Evolutionary conservation across 1,140 invertebrate genomes (phyloP).

Genomic region (Drosophila bifasciata): DNA sequence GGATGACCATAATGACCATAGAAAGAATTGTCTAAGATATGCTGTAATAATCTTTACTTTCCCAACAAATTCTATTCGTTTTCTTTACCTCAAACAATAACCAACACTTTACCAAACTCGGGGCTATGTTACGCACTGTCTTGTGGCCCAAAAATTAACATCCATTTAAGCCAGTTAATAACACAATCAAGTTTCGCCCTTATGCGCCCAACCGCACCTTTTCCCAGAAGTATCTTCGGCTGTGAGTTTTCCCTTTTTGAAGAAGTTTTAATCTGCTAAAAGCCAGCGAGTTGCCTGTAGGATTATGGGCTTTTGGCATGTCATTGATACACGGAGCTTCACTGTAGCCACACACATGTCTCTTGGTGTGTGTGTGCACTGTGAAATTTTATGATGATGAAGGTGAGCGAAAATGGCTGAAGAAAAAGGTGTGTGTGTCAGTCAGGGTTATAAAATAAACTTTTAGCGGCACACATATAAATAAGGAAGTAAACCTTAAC

Average conservation of each 20-base stretch:
- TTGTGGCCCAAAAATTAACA: conserved; percentile 25
- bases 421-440: conserved; percentile 25
- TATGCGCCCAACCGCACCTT: not conserved
- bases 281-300: conserved; percentile 54
- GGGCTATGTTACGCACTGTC: conserved; percentile 12
- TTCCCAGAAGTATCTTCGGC: conserved; percentile 26
- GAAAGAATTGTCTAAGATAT: no score
- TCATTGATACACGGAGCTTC: conserved; percentile 46
- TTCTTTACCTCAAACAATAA: no score
- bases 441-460: conserved; percentile 61
- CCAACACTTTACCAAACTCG: not conserved
- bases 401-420: conserved; percentile 55
- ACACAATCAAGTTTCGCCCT: conserved; percentile 41
- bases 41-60: no score
- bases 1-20: no score
- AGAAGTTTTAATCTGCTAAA: conserved; percentile 78
- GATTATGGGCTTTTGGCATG: conserved; percentile 54
- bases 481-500: conserved; percentile 33
- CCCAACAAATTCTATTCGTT: no score
- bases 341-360: conserved; percentile 10
- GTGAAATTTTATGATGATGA: conserved; percentile 60
- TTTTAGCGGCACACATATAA: conserved; percentile 49
- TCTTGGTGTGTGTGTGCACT: conserved; percentile 22
- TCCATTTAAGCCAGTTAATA: conserved; percentile 47
- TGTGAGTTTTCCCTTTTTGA: conserved; percentile 42